Base-by-base conservation (phyloP, 2,113 vertebrate species). In the Cryptotis parvus region DNA sequence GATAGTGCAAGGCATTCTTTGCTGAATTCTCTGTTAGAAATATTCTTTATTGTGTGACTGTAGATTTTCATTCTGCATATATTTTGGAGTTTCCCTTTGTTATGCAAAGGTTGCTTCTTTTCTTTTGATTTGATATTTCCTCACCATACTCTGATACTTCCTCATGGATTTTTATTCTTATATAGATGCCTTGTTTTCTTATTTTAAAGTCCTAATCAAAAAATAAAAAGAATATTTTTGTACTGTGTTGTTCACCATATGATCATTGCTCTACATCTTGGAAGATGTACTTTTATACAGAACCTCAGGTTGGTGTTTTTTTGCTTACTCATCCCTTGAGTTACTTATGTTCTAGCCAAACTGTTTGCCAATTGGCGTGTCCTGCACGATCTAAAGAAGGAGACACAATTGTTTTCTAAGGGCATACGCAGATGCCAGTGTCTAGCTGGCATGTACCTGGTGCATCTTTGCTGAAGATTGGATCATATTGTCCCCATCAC, bases 291-390 rank as follows among this genome's bases (percentile, higher is more conserved):
- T 58, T 88, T 63, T 52, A 43, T 33, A 35, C 27, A 35, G 79
- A 87, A 61, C 68, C 61, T 31, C 55, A 33, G 4, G 1, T 3
- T 27, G 22, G 22, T 58, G 52, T 78, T 89, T 49, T 93, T 91
- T 39, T 94, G 94, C 93, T 94, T 91, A 95, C 80, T 96, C 96
- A 96, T 75, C 78, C 58, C 78, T n/a, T 82, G 52, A 92, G 84
- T 91, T 74, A 63, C 76, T 90, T 81, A 89, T 90, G 49, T 29
- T 72, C 37, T 16, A 0, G 45, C 91, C 91, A 92, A 77, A 77
- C 27, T 41, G 12, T 86, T 82, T 96, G 94, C 96, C 94, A 94
- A 0, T 3, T 88, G 93, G 91, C 87, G 22, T 22, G 61, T 27
- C 76, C 55, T 74, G 86, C 61, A 37, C 82, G 74, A 74, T 37